A percentile compares a stretch with the other conserved stretches of the same genome.
These are phyloP conservation scores for Halcyon malimbica DNA, from an alignment of 2,113 vertebrate species.

Conservation along the genomic window DNA sequence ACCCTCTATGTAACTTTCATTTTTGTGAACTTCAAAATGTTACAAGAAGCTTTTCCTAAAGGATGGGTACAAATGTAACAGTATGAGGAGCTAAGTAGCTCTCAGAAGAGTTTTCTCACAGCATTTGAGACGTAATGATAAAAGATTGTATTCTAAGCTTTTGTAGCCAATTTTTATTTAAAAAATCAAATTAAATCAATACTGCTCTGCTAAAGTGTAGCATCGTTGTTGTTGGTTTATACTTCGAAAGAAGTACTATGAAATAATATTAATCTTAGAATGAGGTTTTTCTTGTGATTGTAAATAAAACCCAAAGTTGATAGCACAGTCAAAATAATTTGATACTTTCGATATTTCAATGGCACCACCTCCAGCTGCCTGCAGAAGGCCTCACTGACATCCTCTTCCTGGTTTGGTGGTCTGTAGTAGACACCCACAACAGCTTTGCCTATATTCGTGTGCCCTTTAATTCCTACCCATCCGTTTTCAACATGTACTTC, in stretches of 20 bases:
- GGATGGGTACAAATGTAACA: neutral
- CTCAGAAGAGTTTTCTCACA: constrained; percentile 25
- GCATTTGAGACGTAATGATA: constrained; percentile 6
- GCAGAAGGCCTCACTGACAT: no score
- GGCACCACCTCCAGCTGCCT: neutral
- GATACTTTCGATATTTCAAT: neutral
- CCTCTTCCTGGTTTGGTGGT: no score
- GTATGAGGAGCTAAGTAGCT: neutral
- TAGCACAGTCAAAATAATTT: neutral
- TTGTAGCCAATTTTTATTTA: neutral
- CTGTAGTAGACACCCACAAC: no score
- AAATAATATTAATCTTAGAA: neutral
- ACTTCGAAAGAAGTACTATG: neutral
- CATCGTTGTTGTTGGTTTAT: neutral
- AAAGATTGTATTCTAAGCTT: constrained; percentile 2
- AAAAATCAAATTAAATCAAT: neutral
- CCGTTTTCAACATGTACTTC: no score
- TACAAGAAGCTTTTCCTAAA: neutral
- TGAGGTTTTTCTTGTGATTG: neutral
- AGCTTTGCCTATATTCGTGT: no score
- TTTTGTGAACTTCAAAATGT: neutral
- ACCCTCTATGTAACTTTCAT: neutral
- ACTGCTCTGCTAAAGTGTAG: neutral
- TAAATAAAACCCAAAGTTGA: neutral
- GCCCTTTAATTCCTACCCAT: no score